Evolutionary conservation across 1,140 invertebrate species (phyloP), one percentile per base, ranked within the genome.

Genomic region (Atta colombica): DNA sequence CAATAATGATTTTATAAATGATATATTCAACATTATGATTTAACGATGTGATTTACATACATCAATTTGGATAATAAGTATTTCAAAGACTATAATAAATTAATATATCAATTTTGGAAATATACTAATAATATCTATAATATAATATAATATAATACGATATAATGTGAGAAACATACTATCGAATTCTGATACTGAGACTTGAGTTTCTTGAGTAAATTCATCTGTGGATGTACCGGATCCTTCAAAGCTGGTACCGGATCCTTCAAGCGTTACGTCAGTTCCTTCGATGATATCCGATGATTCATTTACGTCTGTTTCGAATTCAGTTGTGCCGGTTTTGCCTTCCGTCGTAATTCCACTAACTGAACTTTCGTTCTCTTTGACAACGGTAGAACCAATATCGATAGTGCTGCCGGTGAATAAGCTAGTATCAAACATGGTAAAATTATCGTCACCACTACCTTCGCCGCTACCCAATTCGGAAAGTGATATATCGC

Each of bases 401-500:
- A 63, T 81, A 3, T 60, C 61, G 0, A 61, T 10, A 0, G 39
- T 60, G 25, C 81, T 63, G 8, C 68, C 86, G 1, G 53, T 66
- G 55, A 89, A 58, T 6, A 88, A 49, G 21, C 49, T 35, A 21
- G 81, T 69, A 21, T 86, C 85, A 21, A 91, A 66, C 31, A 78
- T 84, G 21, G 69, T 90, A 16, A 91, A 91, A 7, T 86, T 72
- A 3, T 87, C 87, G 8, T 90, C 88, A 21, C 93, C 92, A 66
- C 93, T 94, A 31, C 92, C 94, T 51, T 88, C 87, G n/a, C 87
- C 90, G 35, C 85, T 91, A 53, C 88, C 87, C 1, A 85, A 86
- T 3, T 94, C 94, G 0, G 91, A 90, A 0, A 92, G 85, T 25
- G 92, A 78, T 55, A 94, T 93, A 68, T 94, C 94, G 68, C 94